These are phyloP conservation scores for Aporrectodea caliginosa DNA, from an alignment of 1,140 invertebrate genomes.

Conservation along the genomic window DNA sequence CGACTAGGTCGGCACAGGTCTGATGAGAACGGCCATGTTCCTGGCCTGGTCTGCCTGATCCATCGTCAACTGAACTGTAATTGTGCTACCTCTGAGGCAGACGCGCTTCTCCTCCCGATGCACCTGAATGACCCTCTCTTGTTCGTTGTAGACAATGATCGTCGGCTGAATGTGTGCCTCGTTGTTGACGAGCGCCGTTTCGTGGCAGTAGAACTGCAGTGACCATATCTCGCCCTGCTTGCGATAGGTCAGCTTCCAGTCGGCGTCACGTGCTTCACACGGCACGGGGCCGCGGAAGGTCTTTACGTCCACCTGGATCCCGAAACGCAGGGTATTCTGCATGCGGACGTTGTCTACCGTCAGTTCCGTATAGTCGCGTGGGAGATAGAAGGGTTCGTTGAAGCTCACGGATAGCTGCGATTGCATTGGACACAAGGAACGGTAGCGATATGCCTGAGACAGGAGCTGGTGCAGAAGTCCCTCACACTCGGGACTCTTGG, in stretches of 20 bases:
- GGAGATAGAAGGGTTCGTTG: conserved; percentile 45
- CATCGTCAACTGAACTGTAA: conserved; percentile 44
- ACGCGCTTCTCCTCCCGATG: conserved; percentile 42
- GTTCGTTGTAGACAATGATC: conserved; percentile 48
- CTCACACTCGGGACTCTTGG: conserved; percentile 37
- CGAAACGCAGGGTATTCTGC: conserved; percentile 53
- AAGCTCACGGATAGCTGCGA: conserved; percentile 38
- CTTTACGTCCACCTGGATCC: conserved; percentile 52
- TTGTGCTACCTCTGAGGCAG: conserved; percentile 45
- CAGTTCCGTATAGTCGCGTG: conserved; percentile 52
- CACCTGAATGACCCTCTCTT: conserved; percentile 51
- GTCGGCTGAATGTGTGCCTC: conserved; percentile 48
- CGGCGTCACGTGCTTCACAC: conserved; percentile 44
- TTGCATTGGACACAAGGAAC: conserved; percentile 50
- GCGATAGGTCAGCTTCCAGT: conserved; percentile 55
- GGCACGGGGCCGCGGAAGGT: conserved; percentile 52
- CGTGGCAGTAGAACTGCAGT: conserved; percentile 45
- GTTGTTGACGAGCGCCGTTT: conserved; percentile 47
- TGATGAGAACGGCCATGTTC: conserved; percentile 50
- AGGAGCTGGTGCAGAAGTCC: conserved; percentile 43
- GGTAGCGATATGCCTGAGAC: conserved; percentile 50
- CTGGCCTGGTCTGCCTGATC: conserved; percentile 41
- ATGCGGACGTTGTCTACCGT: conserved; percentile 51
- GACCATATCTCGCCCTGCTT: conserved; percentile 41
- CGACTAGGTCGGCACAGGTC: conserved; percentile 43